A percentile compares a stretch with the other conserved stretches of the same genome.
Conservation (phyloP, 2,888 invertebrate genomes). For the Trachelus troglodyta region DNA sequence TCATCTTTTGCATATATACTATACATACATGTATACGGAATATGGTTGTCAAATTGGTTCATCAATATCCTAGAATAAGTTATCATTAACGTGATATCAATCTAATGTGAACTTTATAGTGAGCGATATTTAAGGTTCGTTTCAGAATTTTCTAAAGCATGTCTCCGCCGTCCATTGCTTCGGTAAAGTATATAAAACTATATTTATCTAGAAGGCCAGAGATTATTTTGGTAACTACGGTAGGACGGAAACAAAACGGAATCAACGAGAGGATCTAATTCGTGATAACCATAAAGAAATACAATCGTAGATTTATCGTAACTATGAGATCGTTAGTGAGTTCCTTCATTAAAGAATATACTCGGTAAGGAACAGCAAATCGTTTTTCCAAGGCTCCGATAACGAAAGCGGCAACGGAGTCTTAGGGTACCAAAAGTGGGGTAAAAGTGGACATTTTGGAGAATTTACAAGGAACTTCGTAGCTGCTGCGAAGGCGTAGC, state of each 20-base stretch:
- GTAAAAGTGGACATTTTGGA: background rate
- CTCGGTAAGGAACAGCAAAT: background rate
- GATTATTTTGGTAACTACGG: background rate
- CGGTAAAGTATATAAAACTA: background rate
- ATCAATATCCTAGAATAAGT: background rate
- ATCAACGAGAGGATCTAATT: background rate
- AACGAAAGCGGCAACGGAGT: background rate
- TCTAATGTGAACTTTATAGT: background rate
- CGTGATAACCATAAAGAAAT: background rate
- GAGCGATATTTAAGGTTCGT: background rate
- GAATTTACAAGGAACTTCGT: background rate
- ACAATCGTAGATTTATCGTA: background rate
- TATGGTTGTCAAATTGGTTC: background rate
- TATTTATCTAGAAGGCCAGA: background rate
- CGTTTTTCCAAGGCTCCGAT: background rate
- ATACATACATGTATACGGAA: background rate
- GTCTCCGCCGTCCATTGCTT: background rate
- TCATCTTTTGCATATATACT: conserved; percentile 23
- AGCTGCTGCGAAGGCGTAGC: background rate
- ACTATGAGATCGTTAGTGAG: background rate
- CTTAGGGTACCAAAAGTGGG: background rate
- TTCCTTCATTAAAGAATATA: background rate
- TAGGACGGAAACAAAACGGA: background rate
- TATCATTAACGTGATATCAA: too few relatives aligned
- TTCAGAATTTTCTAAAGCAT: background rate